Evolutionary conservation across 2,888 invertebrate species (phyloP), one percentile per base, ranked within the genome.

Genomic region (Epiblema foenella): DNA sequence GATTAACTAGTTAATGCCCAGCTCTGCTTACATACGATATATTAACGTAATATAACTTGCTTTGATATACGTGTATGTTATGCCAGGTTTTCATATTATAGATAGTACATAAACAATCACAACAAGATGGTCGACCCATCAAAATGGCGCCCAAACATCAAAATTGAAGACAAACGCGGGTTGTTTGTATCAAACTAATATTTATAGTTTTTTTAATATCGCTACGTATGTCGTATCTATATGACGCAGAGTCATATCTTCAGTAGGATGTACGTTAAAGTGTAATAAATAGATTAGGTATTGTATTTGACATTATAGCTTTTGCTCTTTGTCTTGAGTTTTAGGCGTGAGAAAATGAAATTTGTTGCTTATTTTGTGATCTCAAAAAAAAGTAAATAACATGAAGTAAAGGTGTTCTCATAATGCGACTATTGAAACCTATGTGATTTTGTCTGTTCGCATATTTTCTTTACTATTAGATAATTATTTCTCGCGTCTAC

Each of bases 181-280:
- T 70, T 59, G 69, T 69, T 63, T 65, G 65, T 59, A 59, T 65
- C 52, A 65, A 69, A 65, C 64, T 59, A 33, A 49, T 72, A 51
- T 49, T 69, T 54, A n/a, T 73, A 54, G 39, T 52, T 69, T 69
- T 69, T 49, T 65, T 62, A 20, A 58, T 67, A 62, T 20, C 56
- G 75, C 69, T 73, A 77, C 73, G 75, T 58, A 60, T 73, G 46
- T 76, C 74, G 49, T 78, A 72, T 78, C 51, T 60, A 76, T 79
- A 81, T 82, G 83, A 83, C 83, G 78, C 76, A 52, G 75, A 83
- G 79, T 84, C 84, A 85, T 85, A 85, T 85, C 84, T 79, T 71
- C 79, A 79, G 75, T 75, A n/a, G n/a, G n/a, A n/a, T n/a, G n/a
- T n/a, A 72, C 59, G 75, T 74, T 75, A 76, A 70, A 69, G 68